These are phyloP conservation scores for Melanotaenia trifasciata DNA, from an alignment of 2,797 vertebrate genomes.

Conservation along the genomic window DNA sequence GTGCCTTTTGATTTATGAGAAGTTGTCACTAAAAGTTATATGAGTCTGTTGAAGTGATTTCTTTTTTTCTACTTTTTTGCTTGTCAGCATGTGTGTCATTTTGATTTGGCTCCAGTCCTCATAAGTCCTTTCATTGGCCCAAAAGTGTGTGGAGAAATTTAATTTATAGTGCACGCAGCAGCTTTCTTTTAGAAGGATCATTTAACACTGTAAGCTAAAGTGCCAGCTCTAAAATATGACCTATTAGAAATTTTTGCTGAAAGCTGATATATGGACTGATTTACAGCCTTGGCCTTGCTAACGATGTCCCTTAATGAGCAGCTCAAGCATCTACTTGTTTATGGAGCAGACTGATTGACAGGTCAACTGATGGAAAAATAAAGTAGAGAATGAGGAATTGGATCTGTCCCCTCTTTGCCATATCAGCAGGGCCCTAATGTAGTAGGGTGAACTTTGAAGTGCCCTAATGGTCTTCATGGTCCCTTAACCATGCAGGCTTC, in stretches of 20 bases:
- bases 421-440: conserved; percentile 68
- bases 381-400: conserved; percentile 69
- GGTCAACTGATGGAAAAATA: conserved; percentile 65
- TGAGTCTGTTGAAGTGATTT: conserved; percentile 13
- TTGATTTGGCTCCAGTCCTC: conserved; percentile 37
- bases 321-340: conserved; percentile 76
- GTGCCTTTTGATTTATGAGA: conserved; percentile 52
- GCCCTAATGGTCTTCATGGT: conserved; percentile 82
- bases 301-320: conserved; percentile 74
- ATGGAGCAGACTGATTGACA: conserved; percentile 73
- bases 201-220: conserved; percentile 63
- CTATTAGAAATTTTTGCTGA: conserved; percentile 85
- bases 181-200: conserved; percentile 58
- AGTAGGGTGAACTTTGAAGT: conserved; percentile 81
- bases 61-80: conserved; percentile 26
- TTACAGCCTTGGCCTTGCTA: conserved; percentile 69
- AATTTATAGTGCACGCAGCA: conserved; percentile 56
- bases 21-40: conserved; percentile 36
- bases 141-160: conserved; percentile 42
- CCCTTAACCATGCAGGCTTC: conserved; percentile 75
- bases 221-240: conserved; percentile 84
- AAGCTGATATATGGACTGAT: conserved; percentile 72
- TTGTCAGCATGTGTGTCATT: conserved; percentile 35
- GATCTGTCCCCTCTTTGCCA: conserved; percentile 71
- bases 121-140: conserved; percentile 41